A percentile compares a stretch with the other conserved stretches of the same genome.
phyloP scores from a whole-genome alignment of 2,797 vertebrate genomes.

The Glyptemys insculpta region DNA sequence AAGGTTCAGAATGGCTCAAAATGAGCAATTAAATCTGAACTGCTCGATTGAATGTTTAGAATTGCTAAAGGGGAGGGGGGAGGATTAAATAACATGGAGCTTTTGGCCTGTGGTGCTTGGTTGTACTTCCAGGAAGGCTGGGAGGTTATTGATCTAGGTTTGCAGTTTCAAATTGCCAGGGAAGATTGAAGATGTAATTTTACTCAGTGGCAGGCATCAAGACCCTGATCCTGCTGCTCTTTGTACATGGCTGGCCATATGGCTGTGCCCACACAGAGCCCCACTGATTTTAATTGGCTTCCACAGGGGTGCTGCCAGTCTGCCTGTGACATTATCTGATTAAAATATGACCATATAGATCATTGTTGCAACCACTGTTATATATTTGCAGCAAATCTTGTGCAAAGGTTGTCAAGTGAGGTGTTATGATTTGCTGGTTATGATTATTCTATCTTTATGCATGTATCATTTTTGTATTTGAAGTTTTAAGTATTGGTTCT shows the following conservation, averaged over 20 bases:
- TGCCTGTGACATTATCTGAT: too few species aligned
- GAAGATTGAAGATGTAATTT: constrained; percentile 61
- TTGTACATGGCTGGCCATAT: neutral
- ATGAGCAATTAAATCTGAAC: constrained; percentile 45
- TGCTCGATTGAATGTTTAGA: constrained; percentile 45
- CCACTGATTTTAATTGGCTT: neutral
- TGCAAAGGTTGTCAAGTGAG: too few species aligned
- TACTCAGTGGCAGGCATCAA: neutral
- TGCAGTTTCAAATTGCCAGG: constrained; percentile 21
- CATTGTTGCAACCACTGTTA: too few species aligned
- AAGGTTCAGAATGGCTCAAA: constrained; percentile 48
- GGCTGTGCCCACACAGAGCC: accelerated
- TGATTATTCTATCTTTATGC: too few species aligned
- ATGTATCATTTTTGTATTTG: too few species aligned
- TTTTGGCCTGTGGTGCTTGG: constrained; percentile 2
- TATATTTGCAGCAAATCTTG: too few species aligned
- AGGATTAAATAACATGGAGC: neutral
- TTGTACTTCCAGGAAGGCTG: neutral
- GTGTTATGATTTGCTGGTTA: too few species aligned
- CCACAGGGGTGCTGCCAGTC: neutral
- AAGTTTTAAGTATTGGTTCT: too few species aligned
- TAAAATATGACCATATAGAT: too few species aligned
- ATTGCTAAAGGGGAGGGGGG: neutral
- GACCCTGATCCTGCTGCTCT: neutral
- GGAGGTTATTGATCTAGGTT: constrained; percentile 21